Conservation (phyloP, 2,113 vertebrate genomes). For the Myanophis thanlyinensis region DNA sequence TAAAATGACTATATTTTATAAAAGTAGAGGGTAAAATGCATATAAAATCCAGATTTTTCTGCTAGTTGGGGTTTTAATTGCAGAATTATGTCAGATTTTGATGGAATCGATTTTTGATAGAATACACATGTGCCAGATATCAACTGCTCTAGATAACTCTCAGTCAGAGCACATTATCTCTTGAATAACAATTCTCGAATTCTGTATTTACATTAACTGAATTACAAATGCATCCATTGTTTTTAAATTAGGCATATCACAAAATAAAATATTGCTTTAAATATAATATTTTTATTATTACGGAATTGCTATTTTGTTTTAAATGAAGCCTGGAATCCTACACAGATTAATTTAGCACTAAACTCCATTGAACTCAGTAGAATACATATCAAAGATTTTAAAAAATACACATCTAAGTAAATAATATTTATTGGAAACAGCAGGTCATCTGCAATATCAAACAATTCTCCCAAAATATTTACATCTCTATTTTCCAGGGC, state of each 20-base stretch:
- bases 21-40: not conserved
- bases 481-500: not conserved
- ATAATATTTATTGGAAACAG: not conserved
- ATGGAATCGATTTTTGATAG: not conserved
- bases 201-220: not conserved
- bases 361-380: no score
- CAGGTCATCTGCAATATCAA: not conserved
- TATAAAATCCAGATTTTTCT: not conserved
- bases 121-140: not conserved
- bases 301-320: not conserved
- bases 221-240: not conserved
- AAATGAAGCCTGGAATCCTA: not conserved
- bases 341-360: not conserved
- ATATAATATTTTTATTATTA: not conserved
- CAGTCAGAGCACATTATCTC: not conserved
- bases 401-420: not conserved
- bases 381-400: not conserved
- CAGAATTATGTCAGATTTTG: not conserved
- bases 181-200: not conserved
- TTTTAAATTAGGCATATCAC: not conserved
- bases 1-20: not conserved
- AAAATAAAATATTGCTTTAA: not conserved
- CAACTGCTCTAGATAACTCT: not conserved
- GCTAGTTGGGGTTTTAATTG: not conserved
- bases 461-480: slow-evolving; percentile 4